Evolutionary conservation across 2,113 vertebrate genomes (phyloP).

Genomic region (Cottus gobio): DNA sequence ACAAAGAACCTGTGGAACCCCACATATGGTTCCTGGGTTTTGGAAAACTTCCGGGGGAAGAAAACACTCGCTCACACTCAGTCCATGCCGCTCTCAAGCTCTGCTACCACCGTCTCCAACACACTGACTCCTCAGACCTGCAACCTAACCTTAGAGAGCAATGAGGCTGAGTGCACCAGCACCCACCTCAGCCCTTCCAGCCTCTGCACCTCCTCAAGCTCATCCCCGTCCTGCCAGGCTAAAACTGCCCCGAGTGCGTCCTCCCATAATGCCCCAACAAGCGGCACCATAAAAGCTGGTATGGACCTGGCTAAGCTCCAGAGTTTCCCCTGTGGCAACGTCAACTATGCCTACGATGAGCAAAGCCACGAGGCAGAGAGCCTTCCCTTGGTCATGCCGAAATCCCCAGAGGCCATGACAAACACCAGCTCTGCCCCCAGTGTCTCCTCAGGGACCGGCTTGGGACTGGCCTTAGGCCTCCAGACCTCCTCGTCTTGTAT

Average conservation of each 20-base stretch:
- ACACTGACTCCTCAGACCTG: constrained; percentile 41
- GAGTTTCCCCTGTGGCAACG: constrained; percentile 89
- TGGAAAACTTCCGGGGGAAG: constrained; percentile 85
- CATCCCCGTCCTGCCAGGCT: constrained; percentile 63
- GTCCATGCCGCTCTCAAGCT: constrained; percentile 81
- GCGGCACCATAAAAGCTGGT: constrained; percentile 63
- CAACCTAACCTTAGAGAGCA: constrained; percentile 71
- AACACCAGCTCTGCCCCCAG: constrained; percentile 63
- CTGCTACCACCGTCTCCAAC: constrained; percentile 31
- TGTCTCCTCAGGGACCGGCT: constrained; percentile 51
- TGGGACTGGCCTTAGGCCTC: constrained; percentile 62
- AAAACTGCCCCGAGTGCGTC: constrained; percentile 64
- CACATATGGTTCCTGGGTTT: constrained; percentile 91
- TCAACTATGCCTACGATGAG: constrained; percentile 91
- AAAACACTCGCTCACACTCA: constrained; percentile 79
- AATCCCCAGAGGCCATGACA: constrained; percentile 72
- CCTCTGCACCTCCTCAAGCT: constrained; percentile 71
- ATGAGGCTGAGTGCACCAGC: constrained; percentile 79
- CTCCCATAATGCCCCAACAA: constrained; percentile 52
- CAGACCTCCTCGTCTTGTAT: constrained; percentile 60
- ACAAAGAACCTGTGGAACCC: constrained; percentile 95
- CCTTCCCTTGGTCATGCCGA: constrained; percentile 74
- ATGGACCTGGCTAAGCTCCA: constrained; percentile 89
- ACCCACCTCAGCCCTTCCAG: constrained; percentile 61
- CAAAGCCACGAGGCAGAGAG: constrained; percentile 81